Percentiles rank a stretch among this genome's conserved stretches.
Evolutionary conservation across 2,888 invertebrate species (phyloP).

Genomic region (Rhimphoctona megacephalus): DNA sequence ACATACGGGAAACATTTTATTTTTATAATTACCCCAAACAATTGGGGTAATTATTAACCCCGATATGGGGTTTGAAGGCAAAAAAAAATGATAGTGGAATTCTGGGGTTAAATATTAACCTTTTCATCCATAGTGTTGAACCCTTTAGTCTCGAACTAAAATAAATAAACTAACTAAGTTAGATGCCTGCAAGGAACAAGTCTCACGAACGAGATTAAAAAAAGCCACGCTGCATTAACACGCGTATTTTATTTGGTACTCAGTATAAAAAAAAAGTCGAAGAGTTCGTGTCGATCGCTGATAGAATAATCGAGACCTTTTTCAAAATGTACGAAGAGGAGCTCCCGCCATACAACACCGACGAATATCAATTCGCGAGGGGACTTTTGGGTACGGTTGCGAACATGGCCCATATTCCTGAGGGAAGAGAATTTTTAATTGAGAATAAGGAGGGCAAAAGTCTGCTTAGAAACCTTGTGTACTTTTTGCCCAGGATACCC

Average conservation of each 20-base stretch:
- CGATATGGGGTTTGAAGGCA: too few relatives aligned
- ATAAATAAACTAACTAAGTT: too few relatives aligned
- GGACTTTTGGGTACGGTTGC: conserved; percentile 82
- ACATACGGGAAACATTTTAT: too few relatives aligned
- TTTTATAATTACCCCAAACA: too few relatives aligned
- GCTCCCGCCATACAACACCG: conserved; percentile 79
- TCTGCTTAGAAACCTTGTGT: conserved; percentile 80
- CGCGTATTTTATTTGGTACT: not conserved
- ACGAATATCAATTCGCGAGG: conserved; percentile 83
- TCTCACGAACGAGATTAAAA: too few relatives aligned
- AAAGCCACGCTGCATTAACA: not conserved
- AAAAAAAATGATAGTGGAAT: too few relatives aligned
- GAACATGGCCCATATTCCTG: conserved; percentile 82
- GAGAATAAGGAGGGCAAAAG: conserved; percentile 79
- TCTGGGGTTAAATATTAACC: too few relatives aligned
- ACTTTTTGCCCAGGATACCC: conserved; percentile 78
- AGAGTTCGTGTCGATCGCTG: conserved; percentile 82
- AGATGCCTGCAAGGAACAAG: too few relatives aligned
- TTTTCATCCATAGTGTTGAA: too few relatives aligned
- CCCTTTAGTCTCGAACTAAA: too few relatives aligned
- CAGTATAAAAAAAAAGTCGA: conserved; percentile 80
- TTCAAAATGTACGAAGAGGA: conserved; percentile 80
- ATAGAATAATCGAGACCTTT: conserved; percentile 82
- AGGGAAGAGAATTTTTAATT: conserved; percentile 82
- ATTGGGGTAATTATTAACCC: too few relatives aligned